Conservation (phyloP, 2,888 invertebrate species). For the Agriopis leucophaearia region DNA sequence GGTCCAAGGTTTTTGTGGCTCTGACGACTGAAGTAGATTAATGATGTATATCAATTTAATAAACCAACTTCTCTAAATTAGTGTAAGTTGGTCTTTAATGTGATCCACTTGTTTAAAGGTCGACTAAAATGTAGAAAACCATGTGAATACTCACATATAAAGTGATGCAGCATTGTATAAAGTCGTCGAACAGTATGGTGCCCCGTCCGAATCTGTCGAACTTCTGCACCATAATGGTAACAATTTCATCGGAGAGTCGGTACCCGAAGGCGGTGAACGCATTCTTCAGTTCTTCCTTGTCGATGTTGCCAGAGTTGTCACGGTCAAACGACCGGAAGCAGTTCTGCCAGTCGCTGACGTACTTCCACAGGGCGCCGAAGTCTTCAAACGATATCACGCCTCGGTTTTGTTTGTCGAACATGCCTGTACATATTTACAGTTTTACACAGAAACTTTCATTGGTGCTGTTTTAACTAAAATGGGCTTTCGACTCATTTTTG, state of each 20-base stretch:
- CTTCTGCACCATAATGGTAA: conserved; percentile 94
- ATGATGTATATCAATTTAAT: too few relatives aligned
- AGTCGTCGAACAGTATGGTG: conserved; percentile 98
- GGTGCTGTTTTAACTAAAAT: too few relatives aligned
- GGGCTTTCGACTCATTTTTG: too few relatives aligned
- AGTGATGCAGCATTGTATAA: conserved; percentile 98
- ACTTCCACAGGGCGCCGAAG: conserved; percentile 98
- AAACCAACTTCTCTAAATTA: too few relatives aligned
- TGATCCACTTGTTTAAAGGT: neutral
- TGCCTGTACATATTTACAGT: conserved; percentile 81
- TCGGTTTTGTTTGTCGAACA: conserved; percentile 97
- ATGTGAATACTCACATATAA: conserved; percentile 91
- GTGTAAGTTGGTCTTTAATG: too few relatives aligned
- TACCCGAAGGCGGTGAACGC: conserved; percentile 97
- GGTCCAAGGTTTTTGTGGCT: too few relatives aligned
- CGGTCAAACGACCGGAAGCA: conserved; percentile 97
- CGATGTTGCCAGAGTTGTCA: conserved; percentile 97
- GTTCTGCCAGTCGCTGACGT: conserved; percentile 98
- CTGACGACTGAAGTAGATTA: too few relatives aligned
- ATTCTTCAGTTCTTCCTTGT: conserved; percentile 94
- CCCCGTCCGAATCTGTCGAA: conserved; percentile 97
- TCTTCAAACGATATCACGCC: conserved; percentile 98
- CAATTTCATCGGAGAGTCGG: conserved; percentile 92
- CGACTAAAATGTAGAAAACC: neutral
- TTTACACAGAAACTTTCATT: too few relatives aligned